phyloP scores from a whole-genome alignment of 2,113 vertebrate genomes.

The Alaudala cheleensis region DNA sequence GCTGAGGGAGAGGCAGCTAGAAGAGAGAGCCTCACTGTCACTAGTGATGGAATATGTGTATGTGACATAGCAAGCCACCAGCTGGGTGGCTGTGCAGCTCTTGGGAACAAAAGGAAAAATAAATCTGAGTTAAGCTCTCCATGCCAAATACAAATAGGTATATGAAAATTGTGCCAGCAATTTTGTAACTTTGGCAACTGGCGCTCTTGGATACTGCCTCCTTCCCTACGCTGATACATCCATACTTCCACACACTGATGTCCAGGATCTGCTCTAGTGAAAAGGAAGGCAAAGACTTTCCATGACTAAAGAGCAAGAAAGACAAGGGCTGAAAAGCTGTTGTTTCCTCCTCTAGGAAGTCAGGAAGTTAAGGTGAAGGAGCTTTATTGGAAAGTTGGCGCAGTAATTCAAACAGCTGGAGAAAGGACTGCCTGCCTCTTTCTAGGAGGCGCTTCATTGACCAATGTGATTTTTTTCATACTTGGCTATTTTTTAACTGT shows the following conservation, averaged over 20 bases:
- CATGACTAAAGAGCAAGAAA: background rate
- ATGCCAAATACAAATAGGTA: background rate
- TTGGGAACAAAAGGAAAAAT: background rate
- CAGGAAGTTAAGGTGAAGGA: background rate
- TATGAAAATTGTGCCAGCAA: background rate
- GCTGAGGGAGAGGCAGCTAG: background rate
- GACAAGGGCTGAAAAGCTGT: background rate
- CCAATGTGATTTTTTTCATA: background rate
- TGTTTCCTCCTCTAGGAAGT: background rate
- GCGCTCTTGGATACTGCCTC: background rate
- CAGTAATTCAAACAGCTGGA: background rate
- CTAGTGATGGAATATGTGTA: rapidly evolving
- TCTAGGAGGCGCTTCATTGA: background rate
- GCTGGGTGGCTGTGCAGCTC: background rate
- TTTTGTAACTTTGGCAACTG: background rate
- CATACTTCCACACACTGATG: background rate
- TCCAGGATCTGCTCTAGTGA: background rate
- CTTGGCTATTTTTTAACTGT: background rate
- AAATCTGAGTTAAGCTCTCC: background rate
- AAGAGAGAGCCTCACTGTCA: rapidly evolving
- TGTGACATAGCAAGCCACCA: rapidly evolving
- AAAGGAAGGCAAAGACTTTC: background rate
- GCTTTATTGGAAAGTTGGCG: background rate
- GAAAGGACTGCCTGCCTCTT: background rate
- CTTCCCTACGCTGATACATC: background rate